Base-by-base conservation (phyloP, 2,888 invertebrate species). In the Hanleya hanleyi region DNA sequence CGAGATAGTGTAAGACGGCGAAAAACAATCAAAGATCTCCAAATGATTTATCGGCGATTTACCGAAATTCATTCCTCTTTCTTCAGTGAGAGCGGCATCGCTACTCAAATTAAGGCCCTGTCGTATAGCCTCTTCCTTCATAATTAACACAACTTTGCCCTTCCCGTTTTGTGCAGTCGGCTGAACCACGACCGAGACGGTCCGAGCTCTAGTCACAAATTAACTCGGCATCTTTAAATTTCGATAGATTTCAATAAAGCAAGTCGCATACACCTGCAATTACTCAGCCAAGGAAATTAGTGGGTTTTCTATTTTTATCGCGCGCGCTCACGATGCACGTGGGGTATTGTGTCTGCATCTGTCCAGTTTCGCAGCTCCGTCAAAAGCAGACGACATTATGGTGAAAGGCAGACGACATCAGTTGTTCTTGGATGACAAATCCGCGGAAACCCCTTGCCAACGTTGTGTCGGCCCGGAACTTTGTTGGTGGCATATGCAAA, bases 341-440 rank as follows among this genome's bases (percentile, higher is more conserved):
- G 57, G 57, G 57, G 29, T 57, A 57, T 57, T 57, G 57, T 57
- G 57, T 26, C 4, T 57, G 57, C 57, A 57, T 57, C 57, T 57
- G 57, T 57, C 32, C 29, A 32, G 18, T 57, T 57, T 57, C 57
- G 22, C 57, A 57, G 57, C 22, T 29, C 32, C 57, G 4, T 22
- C 29, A 47, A 57, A 57, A 57, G 57, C 5, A 4, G 57, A 57
- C 57, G 57, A 22, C 57, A 57, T 4, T 26, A 15, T n/a, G n/a
- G n/a, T 57, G n/a, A 47, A 57, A 57, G 29, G 57, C 5, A 4
- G 57, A 57, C 57, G 57, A 22, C 57, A 57, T 4, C 32, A 15
- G 18, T 57, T 47, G 47, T 47, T 47, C 47, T 47, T 2, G 32
- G 26, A 22, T 29, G 57, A 57, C 57, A 57, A 22, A 4, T 18